Evolutionary conservation across 2,888 invertebrate genomes (phyloP), one percentile per base, ranked within the genome.

Genomic region (Cheilosia vernalis): DNA sequence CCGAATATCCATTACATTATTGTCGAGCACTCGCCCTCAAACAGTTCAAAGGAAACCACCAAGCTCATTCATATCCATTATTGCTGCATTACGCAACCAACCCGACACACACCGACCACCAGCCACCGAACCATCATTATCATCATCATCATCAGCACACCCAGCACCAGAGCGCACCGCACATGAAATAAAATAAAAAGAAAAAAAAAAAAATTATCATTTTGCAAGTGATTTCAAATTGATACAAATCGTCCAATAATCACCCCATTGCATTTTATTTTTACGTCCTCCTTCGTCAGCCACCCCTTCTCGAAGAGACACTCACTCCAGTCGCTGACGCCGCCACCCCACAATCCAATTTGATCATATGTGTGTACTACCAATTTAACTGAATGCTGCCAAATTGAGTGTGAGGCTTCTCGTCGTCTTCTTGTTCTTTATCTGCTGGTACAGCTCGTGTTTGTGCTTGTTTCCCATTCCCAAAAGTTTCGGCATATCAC

Each of bases 221-320:
- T 81, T 72, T 78, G 61, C 69, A 87, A 87, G 88, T 87, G 87
- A 87, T 87, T 87, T 89, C 88, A 89, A 91, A 91, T 90, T 90
- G 90, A 90, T 90, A 91, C 90, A 90, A 91, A 90, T 90, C 88
- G 90, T 89, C 89, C 90, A 90, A 90, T 90, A 91, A 91, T 90
- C 90, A 91, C 90, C 89, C 88, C 89, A 90, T 90, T 90, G 89
- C 89, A 89, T 89, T 90, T 90, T 89, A 89, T 90, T 89, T 89
- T 89, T 88, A 88, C 67, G 85, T 66, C 73, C 66, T 80, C 27
- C 49, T 63, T 21, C 42, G 69, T 17, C 42, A 66, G 30, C 42
- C 74, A 74, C 30, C 61, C 55, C 67, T 56, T 58, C 63, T n/a
- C 17, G 40, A 51, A 61, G 47, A 56, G 30, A 24, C 9, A 21